Base-by-base conservation (phyloP, 2,113 vertebrate genomes). In the Rynchops niger region DNA sequence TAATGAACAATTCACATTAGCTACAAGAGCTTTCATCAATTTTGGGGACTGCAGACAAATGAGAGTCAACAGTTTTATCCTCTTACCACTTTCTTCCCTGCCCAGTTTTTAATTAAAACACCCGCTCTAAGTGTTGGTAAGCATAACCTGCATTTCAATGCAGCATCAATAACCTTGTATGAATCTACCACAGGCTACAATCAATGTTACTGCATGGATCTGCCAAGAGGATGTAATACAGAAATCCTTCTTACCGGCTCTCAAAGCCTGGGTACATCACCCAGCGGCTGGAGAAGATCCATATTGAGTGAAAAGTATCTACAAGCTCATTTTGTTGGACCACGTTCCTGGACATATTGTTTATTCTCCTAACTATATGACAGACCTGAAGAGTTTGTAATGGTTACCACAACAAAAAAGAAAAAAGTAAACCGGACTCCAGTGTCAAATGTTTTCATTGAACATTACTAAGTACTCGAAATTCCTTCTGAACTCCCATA, bases 91-190 rank as follows among this genome's bases (percentile, higher is more conserved):
- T 79, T 92, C 52, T 62, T 77, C 66, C 67, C 45, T 81, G 42
- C 29, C 63, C 12, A 1, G 17, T 62, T 91, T 95, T 92, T 88
- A 91, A 95, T 80, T 91, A 86, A 93, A 70, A 80, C 78, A 94
- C 47, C 7, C 18, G 3, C 72, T 50, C 42, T 62, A 86, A 70
- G 80, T 27, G 62, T 18, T 62, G 90, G 78, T 78, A 58, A 88
- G 84, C 47, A 36, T 9, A 96, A 80, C 78, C 69, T 90, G 87
- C 82, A 96, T 88, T 84, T 81, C 90, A 87, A 91, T 89, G 94
- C 53, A 95, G 52, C 30, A 79, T 40, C 32, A 9, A 95, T 77
- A 91, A 90, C 34, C 56, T 52, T 58, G 36, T 17, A 94, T 20
- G 27, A 93, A 82, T 77, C 53, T 29, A 89, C 76, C 58, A 69